These are phyloP conservation scores for Meloidogyne hapla DNA, from an alignment of 1,140 invertebrate genomes.

Conservation along the genomic window DNA sequence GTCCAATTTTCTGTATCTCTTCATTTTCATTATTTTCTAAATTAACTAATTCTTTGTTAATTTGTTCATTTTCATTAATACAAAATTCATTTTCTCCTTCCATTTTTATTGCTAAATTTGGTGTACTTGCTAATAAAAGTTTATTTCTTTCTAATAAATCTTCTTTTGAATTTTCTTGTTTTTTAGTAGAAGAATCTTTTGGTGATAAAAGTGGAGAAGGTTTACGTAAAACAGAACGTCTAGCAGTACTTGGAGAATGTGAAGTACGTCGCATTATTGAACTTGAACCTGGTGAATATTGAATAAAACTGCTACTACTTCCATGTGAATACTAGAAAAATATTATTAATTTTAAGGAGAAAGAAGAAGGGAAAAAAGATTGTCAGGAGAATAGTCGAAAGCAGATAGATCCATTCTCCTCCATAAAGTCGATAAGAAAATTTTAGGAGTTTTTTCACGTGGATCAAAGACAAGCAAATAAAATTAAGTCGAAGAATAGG, in stretches of 20 bases:
- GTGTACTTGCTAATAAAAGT: not conserved
- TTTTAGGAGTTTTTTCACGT: too few relatives aligned
- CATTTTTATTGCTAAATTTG: slow-evolving; percentile 1
- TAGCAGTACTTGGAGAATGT: not conserved
- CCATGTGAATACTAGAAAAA: slow-evolving; percentile 5
- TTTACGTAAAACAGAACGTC: not conserved
- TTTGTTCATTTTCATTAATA: not conserved
- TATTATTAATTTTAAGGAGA: not conserved
- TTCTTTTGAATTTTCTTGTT: not conserved
- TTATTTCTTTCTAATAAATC: not conserved
- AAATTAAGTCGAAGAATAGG: too few relatives aligned
- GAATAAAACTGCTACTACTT: not conserved
- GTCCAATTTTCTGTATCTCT: not conserved
- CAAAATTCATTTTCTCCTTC: not conserved
- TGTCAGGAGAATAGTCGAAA: too few relatives aligned
- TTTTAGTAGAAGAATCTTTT: not conserved
- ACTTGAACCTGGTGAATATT: not conserved
- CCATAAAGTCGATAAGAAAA: too few relatives aligned
- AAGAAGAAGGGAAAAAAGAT: too few relatives aligned
- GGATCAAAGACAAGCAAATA: too few relatives aligned
- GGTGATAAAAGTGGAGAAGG: not conserved
- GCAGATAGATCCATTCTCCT: too few relatives aligned
- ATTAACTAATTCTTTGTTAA: not conserved
- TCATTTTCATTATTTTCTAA: not conserved
- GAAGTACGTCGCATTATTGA: not conserved